A percentile compares a stretch with the other conserved stretches of the same genome.
Conservation (phyloP, 1,140 invertebrate species). For the Aleiodes sp. region DNA sequence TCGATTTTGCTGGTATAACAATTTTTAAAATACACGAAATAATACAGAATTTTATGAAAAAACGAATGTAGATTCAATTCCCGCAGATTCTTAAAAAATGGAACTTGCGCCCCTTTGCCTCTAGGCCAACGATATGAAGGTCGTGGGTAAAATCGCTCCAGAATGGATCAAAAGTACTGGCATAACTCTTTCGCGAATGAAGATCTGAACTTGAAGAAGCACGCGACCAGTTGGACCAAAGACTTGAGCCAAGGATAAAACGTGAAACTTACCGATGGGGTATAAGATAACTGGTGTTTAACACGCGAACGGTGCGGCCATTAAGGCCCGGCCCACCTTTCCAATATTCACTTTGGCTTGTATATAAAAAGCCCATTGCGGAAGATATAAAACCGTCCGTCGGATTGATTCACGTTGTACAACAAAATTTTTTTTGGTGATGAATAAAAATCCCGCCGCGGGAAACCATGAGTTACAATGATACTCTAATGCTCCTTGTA, state of each 20-base stretch:
- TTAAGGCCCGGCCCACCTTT: slow-evolving; percentile 33
- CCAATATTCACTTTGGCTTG: slow-evolving; percentile 33
- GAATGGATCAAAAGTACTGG: not conserved
- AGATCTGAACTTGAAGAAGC: slow-evolving; percentile 31
- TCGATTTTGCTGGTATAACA: too few species aligned
- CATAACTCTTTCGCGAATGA: slow-evolving; percentile 20
- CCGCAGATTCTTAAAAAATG: too few species aligned
- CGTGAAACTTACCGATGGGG: slow-evolving; percentile 37
- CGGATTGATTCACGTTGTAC: slow-evolving; percentile 29
- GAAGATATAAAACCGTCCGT: slow-evolving; percentile 19
- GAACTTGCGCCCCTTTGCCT: too few species aligned
- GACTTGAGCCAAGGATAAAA: slow-evolving; percentile 21
- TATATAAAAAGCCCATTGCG: slow-evolving; percentile 20
- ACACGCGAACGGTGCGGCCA: slow-evolving; percentile 34
- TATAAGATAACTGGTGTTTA: slow-evolving; percentile 37
- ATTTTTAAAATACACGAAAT: too few species aligned
- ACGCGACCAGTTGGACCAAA: slow-evolving; percentile 33
- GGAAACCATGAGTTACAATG: slow-evolving; percentile 11
- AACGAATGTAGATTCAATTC: too few species aligned
- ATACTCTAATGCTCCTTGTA: not conserved
- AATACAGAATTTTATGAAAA: too few species aligned
- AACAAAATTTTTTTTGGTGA: slow-evolving; percentile 20
- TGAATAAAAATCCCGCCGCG: slow-evolving; percentile 18
- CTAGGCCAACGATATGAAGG: not conserved
- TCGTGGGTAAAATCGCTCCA: not conserved